These are phyloP conservation scores for Atta colombica DNA, from an alignment of 1,140 invertebrate genomes.

Conservation along the genomic window DNA sequence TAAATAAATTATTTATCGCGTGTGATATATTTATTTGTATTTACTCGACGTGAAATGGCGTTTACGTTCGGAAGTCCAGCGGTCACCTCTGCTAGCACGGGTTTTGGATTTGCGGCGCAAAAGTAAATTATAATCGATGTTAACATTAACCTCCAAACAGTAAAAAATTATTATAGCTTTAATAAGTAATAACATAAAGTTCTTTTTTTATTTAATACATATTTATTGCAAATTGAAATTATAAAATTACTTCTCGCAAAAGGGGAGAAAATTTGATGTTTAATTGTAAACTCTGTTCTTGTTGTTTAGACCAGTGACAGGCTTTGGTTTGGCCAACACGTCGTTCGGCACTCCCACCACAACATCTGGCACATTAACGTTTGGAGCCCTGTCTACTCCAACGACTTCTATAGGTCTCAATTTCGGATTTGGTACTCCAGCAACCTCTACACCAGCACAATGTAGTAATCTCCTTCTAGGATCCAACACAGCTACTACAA, in stretches of 20 bases:
- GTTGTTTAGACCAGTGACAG: conserved; percentile 70
- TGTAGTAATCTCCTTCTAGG: conserved; percentile 54
- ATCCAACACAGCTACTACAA: conserved; percentile 68
- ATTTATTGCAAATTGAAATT: not conserved
- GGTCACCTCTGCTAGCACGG: conserved; percentile 73
- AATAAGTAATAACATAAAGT: not conserved
- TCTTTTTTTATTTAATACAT: not conserved
- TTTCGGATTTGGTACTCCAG: conserved; percentile 78
- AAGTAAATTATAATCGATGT: conserved; percentile 69
- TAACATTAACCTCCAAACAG: conserved; percentile 7
- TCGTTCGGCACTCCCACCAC: conserved; percentile 72
- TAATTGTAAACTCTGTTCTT: conserved; percentile 12
- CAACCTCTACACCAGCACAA: conserved; percentile 61
- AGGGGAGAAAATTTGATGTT: not conserved
- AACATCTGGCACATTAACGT: conserved; percentile 64
- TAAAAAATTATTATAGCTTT: conserved; percentile 13
- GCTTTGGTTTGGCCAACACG: conserved; percentile 70
- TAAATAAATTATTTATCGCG: conserved; percentile 23
- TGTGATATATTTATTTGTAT: not conserved
- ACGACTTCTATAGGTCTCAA: conserved; percentile 71
- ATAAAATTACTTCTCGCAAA: conserved; percentile 7
- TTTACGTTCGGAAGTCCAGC: conserved; percentile 81
- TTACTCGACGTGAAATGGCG: conserved; percentile 20
- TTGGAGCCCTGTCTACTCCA: conserved; percentile 66
- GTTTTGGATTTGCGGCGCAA: conserved; percentile 77